These are phyloP conservation scores for Leptocoma aspasia DNA, from an alignment of 2,113 vertebrate species.

Conservation along the genomic window DNA sequence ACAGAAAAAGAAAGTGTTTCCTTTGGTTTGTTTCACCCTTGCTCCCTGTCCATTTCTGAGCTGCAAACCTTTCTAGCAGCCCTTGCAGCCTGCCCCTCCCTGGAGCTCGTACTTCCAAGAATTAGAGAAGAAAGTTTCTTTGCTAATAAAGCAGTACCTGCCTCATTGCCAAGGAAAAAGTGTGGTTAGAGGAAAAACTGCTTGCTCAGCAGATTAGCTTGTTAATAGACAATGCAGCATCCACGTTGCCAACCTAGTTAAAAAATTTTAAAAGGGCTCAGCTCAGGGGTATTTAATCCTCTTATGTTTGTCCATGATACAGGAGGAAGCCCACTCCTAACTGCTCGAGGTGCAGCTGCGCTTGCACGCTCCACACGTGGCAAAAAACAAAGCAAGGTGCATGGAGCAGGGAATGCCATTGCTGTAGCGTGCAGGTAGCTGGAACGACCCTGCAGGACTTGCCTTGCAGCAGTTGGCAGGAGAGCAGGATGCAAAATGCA, in stretches of 20 bases:
- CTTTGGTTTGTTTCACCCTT: constrained; percentile 6
- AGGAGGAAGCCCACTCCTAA: background rate
- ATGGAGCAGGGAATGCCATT: background rate
- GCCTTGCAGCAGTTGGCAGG: constrained; percentile 42
- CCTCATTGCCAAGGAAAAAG: constrained; percentile 13
- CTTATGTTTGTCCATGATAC: background rate
- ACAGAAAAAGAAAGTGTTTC: background rate
- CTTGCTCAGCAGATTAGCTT: constrained; percentile 38
- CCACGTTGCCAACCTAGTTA: background rate
- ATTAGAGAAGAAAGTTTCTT: constrained; percentile 43
- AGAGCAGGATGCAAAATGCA: constrained; percentile 34
- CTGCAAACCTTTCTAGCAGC: background rate
- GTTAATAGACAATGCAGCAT: constrained; percentile 2
- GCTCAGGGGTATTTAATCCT: background rate
- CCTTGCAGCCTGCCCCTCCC: background rate
- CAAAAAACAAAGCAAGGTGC: background rate
- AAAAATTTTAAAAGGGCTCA: background rate
- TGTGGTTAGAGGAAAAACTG: background rate
- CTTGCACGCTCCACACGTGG: background rate
- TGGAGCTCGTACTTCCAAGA: constrained; percentile 36
- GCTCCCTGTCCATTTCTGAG: background rate
- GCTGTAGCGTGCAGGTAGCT: background rate
- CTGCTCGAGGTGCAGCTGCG: background rate
- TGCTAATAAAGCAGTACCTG: background rate
- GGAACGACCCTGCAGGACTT: constrained; percentile 14